Conservation (phyloP, 2,888 invertebrate species). For the Ennomos erosarius region DNA sequence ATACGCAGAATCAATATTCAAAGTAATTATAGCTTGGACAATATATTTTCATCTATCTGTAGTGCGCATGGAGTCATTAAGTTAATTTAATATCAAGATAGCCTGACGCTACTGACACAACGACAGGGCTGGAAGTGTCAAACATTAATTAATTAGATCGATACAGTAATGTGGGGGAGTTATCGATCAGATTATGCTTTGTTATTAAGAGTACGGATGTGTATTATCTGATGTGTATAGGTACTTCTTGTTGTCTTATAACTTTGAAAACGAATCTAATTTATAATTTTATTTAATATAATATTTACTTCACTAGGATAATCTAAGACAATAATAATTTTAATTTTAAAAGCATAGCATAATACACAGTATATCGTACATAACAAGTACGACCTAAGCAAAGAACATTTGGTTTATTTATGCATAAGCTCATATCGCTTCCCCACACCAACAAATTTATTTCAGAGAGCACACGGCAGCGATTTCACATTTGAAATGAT, state of each 20-base stretch:
- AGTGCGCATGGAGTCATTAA: constrained; percentile 37
- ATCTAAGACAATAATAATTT: too few relatives aligned
- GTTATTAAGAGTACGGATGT: too few relatives aligned
- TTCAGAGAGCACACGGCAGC: constrained; percentile 40
- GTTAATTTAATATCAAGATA: constrained; percentile 42
- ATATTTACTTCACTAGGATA: too few relatives aligned
- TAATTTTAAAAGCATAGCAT: too few relatives aligned
- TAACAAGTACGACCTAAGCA: not conserved
- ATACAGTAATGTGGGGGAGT: too few relatives aligned
- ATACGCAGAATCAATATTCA: constrained; percentile 17
- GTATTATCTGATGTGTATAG: too few relatives aligned
- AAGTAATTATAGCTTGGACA: constrained; percentile 28
- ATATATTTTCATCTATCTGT: constrained; percentile 28
- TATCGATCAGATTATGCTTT: too few relatives aligned
- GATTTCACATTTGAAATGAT: constrained; percentile 49
- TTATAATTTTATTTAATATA: too few relatives aligned
- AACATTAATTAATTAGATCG: constrained; percentile 23
- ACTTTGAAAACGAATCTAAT: too few relatives aligned
- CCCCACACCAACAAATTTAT: constrained; percentile 40
- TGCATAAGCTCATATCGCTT: constrained; percentile 17
- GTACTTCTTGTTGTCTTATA: too few relatives aligned
- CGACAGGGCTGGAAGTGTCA: constrained; percentile 5
- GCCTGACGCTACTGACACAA: constrained; percentile 1
- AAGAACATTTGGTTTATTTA: constrained; percentile 8
- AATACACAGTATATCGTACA: not conserved